Evolutionary conservation across 2,797 vertebrate species (phyloP).

Genomic region (Phoeniculus purpureus): DNA sequence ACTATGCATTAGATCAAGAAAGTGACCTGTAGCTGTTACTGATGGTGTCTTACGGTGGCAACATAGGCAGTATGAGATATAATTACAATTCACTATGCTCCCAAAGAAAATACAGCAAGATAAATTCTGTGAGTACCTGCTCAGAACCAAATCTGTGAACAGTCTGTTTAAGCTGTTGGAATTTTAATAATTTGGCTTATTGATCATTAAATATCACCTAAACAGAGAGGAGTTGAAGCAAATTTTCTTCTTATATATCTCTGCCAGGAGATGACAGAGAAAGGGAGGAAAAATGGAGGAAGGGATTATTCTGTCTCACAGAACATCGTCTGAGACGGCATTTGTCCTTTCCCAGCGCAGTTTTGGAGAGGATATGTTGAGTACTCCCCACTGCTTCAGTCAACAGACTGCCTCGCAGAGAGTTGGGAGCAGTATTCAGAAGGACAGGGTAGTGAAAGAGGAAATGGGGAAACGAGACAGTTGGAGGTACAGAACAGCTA

Average conservation of each 20-base stretch:
- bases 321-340: background rate
- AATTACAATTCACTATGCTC: background rate
- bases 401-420: background rate
- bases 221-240: background rate
- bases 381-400: background rate
- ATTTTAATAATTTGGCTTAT: background rate
- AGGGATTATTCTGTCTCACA: background rate
- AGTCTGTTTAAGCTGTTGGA: background rate
- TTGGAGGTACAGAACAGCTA: background rate
- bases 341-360: conserved; percentile 14
- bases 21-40: background rate
- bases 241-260: background rate
- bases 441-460: background rate
- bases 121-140: background rate
- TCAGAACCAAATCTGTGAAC: background rate
- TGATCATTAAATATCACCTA: background rate
- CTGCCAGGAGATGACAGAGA: background rate
- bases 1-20: background rate
- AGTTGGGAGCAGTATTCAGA: background rate
- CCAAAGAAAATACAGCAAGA: background rate
- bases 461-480: background rate
- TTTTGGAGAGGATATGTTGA: background rate
- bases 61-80: background rate
- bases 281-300: background rate
- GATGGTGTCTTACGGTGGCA: background rate